Evolutionary conservation across 2,888 invertebrate species (phyloP).

Genomic region (Apodemia hepburni): DNA sequence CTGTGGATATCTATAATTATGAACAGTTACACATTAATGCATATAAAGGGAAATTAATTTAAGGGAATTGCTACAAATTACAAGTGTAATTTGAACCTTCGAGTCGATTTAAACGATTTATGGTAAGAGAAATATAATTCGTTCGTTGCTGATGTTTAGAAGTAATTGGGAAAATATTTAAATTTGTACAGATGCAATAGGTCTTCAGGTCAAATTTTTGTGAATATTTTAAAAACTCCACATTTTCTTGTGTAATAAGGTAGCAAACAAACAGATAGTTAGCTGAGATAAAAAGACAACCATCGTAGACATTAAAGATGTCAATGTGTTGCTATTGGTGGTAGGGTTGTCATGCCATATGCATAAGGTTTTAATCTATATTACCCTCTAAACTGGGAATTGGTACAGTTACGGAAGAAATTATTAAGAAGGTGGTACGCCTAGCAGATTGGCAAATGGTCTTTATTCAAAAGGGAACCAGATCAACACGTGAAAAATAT

Average conservation of each 20-base stretch:
- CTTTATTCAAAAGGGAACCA: no score
- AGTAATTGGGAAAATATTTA: slow-evolving; percentile 2
- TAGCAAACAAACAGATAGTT: neutral
- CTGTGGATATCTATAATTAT: slow-evolving; percentile 26
- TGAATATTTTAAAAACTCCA: no score
- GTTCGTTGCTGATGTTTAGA: neutral
- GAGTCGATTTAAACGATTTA: slow-evolving; percentile 1
- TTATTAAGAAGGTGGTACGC: no score
- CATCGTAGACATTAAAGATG: neutral
- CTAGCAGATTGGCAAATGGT: no score
- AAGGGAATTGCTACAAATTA: slow-evolving; percentile 13
- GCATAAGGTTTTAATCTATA: no score
- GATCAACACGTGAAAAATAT: no score
- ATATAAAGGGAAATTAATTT: slow-evolving; percentile 5
- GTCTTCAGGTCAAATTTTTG: no score
- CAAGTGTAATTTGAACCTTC: slow-evolving; percentile 1
- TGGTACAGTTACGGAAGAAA: no score
- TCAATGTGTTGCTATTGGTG: no score
- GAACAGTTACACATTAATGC: slow-evolving; percentile 24
- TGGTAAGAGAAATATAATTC: neutral
- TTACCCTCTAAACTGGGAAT: neutral
- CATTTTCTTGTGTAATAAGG: neutral
- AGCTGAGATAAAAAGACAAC: neutral
- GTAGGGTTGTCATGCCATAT: no score
- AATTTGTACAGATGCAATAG: neutral